These are phyloP conservation scores for Stigmatopora nigra DNA, from an alignment of 2,113 vertebrate genomes.

Conservation along the genomic window DNA sequence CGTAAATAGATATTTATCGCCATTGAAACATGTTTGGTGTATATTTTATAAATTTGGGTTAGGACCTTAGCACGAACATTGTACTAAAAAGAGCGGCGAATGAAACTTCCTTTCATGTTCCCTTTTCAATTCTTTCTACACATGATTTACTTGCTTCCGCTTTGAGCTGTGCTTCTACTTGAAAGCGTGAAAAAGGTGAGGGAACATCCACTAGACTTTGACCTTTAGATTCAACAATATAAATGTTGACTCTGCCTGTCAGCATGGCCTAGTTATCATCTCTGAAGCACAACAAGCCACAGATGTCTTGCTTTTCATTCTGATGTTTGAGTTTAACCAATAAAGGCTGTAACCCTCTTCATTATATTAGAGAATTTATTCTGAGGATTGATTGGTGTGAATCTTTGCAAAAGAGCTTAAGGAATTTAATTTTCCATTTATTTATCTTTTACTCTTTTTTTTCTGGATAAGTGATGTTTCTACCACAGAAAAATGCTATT, in stretches of 20 bases:
- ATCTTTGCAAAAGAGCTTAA: slow-evolving; percentile 59
- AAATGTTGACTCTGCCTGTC: slow-evolving; percentile 53
- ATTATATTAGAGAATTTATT: slow-evolving; percentile 70
- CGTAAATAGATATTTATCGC: slow-evolving; percentile 13
- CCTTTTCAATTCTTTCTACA: slow-evolving; percentile 55
- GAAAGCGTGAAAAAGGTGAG: slow-evolving; percentile 43
- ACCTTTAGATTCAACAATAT: slow-evolving; percentile 55
- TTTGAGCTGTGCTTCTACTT: slow-evolving; percentile 19
- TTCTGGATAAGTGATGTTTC: slow-evolving; percentile 48
- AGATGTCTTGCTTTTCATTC: slow-evolving; percentile 5
- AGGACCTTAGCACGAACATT: background rate
- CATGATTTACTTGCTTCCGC: slow-evolving; percentile 51
- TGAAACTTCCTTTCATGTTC: slow-evolving; percentile 31
- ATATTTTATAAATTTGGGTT: background rate
- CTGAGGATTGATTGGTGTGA: slow-evolving; percentile 69
- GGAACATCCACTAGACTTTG: slow-evolving; percentile 39
- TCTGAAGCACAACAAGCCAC: slow-evolving; percentile 26
- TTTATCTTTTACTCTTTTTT: slow-evolving; percentile 68
- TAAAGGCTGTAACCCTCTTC: background rate
- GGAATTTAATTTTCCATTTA: slow-evolving; percentile 71
- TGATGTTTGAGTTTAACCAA: slow-evolving; percentile 21
- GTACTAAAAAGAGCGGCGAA: slow-evolving; percentile 19
- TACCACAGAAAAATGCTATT: slow-evolving; percentile 40
- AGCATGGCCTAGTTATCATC: slow-evolving; percentile 55
- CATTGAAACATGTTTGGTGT: background rate